phyloP scores from a whole-genome alignment of 2,888 invertebrate species.

The Trichopoda pennipes region DNA sequence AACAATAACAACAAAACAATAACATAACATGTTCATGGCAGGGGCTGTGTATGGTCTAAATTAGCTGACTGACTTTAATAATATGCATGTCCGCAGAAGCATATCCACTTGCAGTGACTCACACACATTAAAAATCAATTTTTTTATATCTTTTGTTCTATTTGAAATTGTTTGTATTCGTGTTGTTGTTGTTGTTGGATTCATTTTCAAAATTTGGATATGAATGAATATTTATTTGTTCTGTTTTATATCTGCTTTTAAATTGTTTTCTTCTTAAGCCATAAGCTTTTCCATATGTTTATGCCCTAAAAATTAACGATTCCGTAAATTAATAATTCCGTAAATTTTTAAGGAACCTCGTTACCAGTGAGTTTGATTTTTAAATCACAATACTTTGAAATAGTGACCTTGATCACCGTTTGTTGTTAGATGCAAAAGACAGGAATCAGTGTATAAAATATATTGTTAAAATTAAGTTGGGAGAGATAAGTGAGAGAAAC shows the following conservation, averaged over 20 bases:
- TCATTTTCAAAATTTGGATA: conserved; percentile 10
- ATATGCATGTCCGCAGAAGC: conserved; percentile 32
- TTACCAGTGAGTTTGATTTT: too few species aligned
- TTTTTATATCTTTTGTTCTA: conserved; percentile 36
- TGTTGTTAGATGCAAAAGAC: too few species aligned
- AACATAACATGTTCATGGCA: conserved; percentile 36
- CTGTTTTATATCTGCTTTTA: background rate
- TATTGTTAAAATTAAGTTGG: too few species aligned
- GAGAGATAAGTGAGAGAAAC: too few species aligned
- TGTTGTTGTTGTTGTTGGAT: background rate
- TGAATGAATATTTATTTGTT: conserved; percentile 11
- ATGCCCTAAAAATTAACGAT: too few species aligned
- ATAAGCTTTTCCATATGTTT: too few species aligned
- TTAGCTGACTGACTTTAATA: conserved; percentile 22
- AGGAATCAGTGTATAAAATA: too few species aligned
- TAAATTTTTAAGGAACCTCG: too few species aligned
- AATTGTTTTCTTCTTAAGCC: too few species aligned
- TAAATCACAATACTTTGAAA: too few species aligned
- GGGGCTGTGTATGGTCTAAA: conserved; percentile 34
- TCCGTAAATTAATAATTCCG: too few species aligned
- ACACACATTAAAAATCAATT: conserved; percentile 14
- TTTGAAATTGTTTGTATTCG: conserved; percentile 16
- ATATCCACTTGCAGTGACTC: conserved; percentile 49
- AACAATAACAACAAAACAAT: conserved; percentile 55
- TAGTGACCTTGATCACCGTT: too few species aligned